A percentile compares a stretch with the other conserved stretches of the same genome.
Conservation (phyloP, 2,113 vertebrate genomes). For the Ochotona princeps region DNA sequence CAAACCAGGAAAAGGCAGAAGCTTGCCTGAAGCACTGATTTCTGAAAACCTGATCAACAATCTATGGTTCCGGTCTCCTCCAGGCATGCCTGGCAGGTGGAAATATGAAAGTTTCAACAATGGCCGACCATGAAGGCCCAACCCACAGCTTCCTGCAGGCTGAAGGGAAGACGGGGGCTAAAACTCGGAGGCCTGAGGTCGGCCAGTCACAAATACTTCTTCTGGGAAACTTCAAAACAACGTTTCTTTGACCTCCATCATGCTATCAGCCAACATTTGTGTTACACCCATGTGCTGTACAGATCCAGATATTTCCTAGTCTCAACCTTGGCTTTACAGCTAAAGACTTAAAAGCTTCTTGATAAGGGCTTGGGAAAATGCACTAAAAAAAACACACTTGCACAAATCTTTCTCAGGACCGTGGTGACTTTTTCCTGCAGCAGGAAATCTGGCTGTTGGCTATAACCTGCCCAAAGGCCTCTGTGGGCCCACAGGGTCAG, state of each 20-base stretch:
- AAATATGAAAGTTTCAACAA: conserved; percentile 25
- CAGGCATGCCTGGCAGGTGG: neutral
- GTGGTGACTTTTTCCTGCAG: neutral
- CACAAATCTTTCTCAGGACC: conserved; percentile 22
- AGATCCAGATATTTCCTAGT: conserved; percentile 56
- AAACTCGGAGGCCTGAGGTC: neutral
- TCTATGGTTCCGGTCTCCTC: neutral
- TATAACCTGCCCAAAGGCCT: neutral
- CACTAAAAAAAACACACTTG: neutral
- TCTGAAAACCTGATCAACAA: neutral
- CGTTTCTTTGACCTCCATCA: conserved; percentile 33
- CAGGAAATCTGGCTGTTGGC: conserved; percentile 33
- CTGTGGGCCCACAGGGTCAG: neutral
- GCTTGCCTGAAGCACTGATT: neutral
- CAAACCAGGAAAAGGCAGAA: conserved; percentile 17
- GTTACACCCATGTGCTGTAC: conserved; percentile 48
- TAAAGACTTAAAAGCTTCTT: neutral
- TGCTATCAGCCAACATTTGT: conserved; percentile 57
- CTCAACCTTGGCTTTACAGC: conserved; percentile 30
- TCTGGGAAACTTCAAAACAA: conserved; percentile 66
- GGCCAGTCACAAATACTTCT: neutral
- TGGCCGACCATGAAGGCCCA: conserved; percentile 24
- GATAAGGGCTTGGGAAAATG: conserved; percentile 64
- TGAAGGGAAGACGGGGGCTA: conserved; percentile 19
- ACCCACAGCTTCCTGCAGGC: conserved; percentile 58